Conservation (phyloP, 1,140 invertebrate species). For the Pomacea maculata region DNA sequence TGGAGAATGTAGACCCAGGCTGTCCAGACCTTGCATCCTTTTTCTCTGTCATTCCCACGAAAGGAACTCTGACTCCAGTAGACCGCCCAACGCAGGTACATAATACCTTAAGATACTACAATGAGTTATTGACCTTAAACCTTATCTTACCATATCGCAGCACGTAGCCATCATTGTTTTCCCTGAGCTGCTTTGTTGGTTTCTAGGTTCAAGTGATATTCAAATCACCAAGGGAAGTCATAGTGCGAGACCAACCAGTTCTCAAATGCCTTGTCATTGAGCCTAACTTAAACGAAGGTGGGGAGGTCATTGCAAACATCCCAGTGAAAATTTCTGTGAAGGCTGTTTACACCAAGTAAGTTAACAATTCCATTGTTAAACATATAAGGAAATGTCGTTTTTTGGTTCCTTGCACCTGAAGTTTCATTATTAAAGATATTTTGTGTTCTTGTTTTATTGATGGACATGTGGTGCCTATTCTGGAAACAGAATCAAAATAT, state of each 20-base stretch:
- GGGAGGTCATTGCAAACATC: conserved; percentile 64
- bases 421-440: not conserved
- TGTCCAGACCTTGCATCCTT: conserved; percentile 51
- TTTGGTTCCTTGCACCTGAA: not conserved
- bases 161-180: too few species aligned
- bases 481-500: too few species aligned
- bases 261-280: conserved; percentile 65
- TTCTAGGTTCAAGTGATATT: conserved; percentile 58
- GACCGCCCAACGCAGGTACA: conserved; percentile 56
- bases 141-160: too few species aligned
- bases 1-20: conserved; percentile 53
- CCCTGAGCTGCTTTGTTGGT: not conserved
- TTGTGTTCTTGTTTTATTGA: not conserved
- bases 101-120: not conserved
- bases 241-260: conserved; percentile 61
- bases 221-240: conserved; percentile 58
- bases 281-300: conserved; percentile 58
- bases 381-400: not conserved
- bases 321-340: conserved; percentile 65
- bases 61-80: conserved; percentile 52
- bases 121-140: too few species aligned
- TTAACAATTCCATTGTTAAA: not conserved
- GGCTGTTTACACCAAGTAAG: conserved; percentile 64
- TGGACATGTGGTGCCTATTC: not conserved
- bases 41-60: conserved; percentile 58